phyloP scores from a whole-genome alignment of 2,113 vertebrate genomes.

The Donacobius atricapilla region DNA sequence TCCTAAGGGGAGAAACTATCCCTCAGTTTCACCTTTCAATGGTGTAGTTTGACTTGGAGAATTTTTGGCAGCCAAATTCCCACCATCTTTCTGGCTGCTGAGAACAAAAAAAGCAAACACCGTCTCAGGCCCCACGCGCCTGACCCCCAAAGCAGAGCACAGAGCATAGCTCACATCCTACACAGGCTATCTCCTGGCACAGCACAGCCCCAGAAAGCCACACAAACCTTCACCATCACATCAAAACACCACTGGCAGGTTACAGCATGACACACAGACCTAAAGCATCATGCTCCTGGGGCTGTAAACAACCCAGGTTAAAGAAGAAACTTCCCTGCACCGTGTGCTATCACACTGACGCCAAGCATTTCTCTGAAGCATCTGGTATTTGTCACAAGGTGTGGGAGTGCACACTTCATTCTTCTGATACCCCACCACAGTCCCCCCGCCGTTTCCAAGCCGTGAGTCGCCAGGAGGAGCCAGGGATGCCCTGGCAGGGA shows the following conservation, averaged over 20 bases:
- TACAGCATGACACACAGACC: not conserved
- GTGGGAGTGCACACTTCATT: not conserved
- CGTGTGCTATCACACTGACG: not conserved
- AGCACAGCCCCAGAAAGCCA: not conserved
- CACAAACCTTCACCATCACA: fast-evolving
- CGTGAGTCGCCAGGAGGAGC: not conserved
- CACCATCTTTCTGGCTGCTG: not conserved
- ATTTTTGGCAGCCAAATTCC: not conserved
- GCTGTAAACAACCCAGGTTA: not conserved
- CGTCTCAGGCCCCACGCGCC: fast-evolving
- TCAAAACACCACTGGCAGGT: not conserved
- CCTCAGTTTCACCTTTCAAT: not conserved
- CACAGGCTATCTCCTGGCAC: not conserved
- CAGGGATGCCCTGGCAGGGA: not conserved
- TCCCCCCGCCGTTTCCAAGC: not conserved
- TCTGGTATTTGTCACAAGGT: constrained; percentile 8
- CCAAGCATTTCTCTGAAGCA: not conserved
- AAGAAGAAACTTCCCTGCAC: not conserved
- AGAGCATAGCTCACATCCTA: fast-evolving
- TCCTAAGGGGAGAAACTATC: not conserved
- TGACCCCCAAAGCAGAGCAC: not conserved
- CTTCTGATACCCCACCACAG: not conserved
- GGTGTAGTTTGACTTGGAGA: not conserved
- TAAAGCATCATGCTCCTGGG: not conserved
- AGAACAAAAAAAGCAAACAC: not conserved